Evolutionary conservation across 2,888 invertebrate genomes (phyloP), one percentile per base, ranked within the genome.

Genomic region (Anodontia alba): DNA sequence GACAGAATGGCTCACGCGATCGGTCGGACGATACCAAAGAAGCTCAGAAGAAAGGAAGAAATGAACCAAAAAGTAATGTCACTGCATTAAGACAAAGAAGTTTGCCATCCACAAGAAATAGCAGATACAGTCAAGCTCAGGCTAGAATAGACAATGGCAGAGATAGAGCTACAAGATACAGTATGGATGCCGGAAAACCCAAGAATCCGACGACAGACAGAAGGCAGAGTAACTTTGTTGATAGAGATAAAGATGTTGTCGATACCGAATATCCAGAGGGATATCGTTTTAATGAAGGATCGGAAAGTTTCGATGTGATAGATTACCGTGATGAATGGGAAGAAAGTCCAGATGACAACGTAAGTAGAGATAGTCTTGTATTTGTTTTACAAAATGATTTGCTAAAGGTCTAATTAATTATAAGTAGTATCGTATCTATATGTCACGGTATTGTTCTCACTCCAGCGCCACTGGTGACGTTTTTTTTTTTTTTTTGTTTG

Each of bases 321-420:
- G 31, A 80, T 38, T 76, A 75, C 23, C 20, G 31, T 0, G 78
- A 66, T 2, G 80, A 85, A 1, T 80, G 80, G 78, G 67, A 38
- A 3, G 80, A 75, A n/a, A 74, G 68, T 23, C 67, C 71, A 23
- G 57, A 57, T 17, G 33, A 31, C 3, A 62, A 62, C 23, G 84
- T 80, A 80, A 84, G 82, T 73, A 38, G 15, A 7, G 23, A 38
- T 8, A 38, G 38, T 38, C 38, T 12, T 38, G 12, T 12, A 38
- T 12, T 12, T 38, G 38, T 38, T 38, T 38, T 38, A 38, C 12
- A 38, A 38, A 5, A 5, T 8, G 38, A 38, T 38, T 38, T 12
- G 12, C 38, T 38, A 8, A n/a, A n/a, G n/a, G n/a, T n/a, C n/a
- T n/a, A n/a, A n/a, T n/a, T n/a, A n/a, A n/a, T n/a, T n/a, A n/a